Conservation (phyloP, 1,140 invertebrate genomes). For the Drosophila littoralis region DNA sequence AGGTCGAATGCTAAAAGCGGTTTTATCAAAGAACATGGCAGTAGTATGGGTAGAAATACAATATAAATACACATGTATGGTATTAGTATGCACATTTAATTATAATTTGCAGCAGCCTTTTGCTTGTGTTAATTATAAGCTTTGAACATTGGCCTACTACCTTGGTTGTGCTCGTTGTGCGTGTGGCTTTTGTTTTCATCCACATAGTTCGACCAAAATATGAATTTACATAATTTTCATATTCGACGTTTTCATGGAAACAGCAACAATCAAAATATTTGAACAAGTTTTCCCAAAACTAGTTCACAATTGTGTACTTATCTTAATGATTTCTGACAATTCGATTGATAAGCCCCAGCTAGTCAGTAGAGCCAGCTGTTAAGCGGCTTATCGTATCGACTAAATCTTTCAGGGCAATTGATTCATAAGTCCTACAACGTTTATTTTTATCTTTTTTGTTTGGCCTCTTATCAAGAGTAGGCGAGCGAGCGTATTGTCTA, state of each 20-base stretch:
- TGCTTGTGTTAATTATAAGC: constrained; percentile 59
- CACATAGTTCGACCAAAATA: background rate
- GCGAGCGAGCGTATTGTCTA: constrained; percentile 12
- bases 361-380: constrained; percentile 25
- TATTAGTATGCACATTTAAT: constrained; percentile 44
- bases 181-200: constrained; percentile 8
- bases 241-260: constrained; percentile 50
- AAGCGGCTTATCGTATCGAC: constrained; percentile 30
- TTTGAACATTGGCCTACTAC: background rate
- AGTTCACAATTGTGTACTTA: constrained; percentile 10
- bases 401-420: constrained; percentile 59
- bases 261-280: constrained; percentile 10
- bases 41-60: background rate
- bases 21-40: constrained; percentile 24
- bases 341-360: constrained; percentile 21
- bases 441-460: background rate
- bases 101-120: constrained; percentile 36
- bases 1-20: constrained; percentile 24
- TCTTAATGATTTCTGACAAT: constrained; percentile 22
- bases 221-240: constrained; percentile 64
- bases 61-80: background rate
- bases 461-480: background rate
- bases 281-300: background rate
- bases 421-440: constrained; percentile 43
- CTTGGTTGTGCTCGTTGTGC: constrained; percentile 8